Evolutionary conservation across 2,113 vertebrate genomes (phyloP).

Genomic region (Oplegnathus fasciatus): DNA sequence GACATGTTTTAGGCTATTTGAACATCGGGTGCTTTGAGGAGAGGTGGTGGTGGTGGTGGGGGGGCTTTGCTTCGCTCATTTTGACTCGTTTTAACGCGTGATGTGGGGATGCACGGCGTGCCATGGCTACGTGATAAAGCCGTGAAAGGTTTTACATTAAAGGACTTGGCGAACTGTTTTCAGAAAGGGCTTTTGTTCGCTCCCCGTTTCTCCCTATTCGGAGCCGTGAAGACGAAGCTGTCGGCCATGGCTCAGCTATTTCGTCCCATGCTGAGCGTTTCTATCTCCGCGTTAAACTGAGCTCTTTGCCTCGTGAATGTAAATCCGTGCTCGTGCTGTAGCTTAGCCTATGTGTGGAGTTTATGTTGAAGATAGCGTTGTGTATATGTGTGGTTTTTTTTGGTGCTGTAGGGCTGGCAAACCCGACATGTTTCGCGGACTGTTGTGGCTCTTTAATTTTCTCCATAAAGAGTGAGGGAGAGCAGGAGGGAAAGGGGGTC

Average conservation of each 20-base stretch:
- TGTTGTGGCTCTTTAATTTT: slow-evolving; percentile 80
- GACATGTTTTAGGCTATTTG: slow-evolving; percentile 74
- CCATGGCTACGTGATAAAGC: slow-evolving; percentile 8
- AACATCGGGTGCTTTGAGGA: slow-evolving; percentile 50
- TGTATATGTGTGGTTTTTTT: not conserved
- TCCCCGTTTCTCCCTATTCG: slow-evolving; percentile 60
- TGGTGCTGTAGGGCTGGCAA: not conserved
- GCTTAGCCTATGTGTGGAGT: not conserved
- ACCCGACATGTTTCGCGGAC: slow-evolving; percentile 65
- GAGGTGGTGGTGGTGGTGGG: no score
- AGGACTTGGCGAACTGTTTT: slow-evolving; percentile 58
- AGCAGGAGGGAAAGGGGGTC: slow-evolving; percentile 61
- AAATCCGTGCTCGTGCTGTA: not conserved
- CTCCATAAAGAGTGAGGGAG: slow-evolving; percentile 59
- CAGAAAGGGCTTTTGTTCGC: slow-evolving; percentile 81
- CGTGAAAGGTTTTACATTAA: slow-evolving; percentile 23
- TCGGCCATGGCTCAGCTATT: slow-evolving; percentile 82
- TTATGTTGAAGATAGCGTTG: not conserved
- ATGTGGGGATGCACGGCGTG: not conserved
- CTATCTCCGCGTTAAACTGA: slow-evolving; percentile 39
- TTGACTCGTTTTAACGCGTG: slow-evolving; percentile 24
- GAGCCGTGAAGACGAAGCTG: slow-evolving; percentile 76
- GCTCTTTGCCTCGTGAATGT: slow-evolving; percentile 2
- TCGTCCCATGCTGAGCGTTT: slow-evolving; percentile 77
- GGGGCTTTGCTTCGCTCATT: slow-evolving; percentile 37